Conservation (phyloP, 2,113 vertebrate genomes). For the Dicentrarchus labrax region DNA sequence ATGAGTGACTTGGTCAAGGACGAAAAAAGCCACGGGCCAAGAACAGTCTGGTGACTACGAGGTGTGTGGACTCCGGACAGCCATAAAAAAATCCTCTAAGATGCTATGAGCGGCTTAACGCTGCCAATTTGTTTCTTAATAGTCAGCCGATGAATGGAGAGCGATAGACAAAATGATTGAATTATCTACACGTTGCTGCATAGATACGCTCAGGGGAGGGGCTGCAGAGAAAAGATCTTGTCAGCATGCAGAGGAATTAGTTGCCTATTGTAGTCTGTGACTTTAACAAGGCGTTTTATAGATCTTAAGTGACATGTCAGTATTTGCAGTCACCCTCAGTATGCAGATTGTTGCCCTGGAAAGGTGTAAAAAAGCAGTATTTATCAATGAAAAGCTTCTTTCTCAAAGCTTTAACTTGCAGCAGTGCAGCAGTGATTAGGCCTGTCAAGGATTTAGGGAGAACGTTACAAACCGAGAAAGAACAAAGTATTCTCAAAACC, state of each 20-base stretch:
- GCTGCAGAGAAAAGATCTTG: background rate
- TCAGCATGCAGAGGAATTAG: background rate
- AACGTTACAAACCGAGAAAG: background rate
- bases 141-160: background rate
- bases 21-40: background rate
- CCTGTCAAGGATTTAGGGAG: background rate
- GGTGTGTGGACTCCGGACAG: conserved; percentile 53
- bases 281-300: background rate
- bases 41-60: conserved; percentile 36
- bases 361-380: background rate
- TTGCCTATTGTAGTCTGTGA: background rate
- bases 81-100: conserved; percentile 55
- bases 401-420: background rate
- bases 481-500: background rate
- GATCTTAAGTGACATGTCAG: background rate
- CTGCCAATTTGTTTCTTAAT: background rate
- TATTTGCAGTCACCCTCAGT: background rate
- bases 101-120: background rate
- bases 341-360: background rate
- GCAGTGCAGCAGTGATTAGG: background rate
- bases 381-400: background rate
- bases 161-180: background rate
- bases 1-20: conserved; percentile 64
- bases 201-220: background rate
- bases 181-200: conserved; percentile 16